Percentiles rank a stretch among this genome's conserved stretches.
Evolutionary conservation across 2,888 invertebrate species (phyloP).

Genomic region (Hipparchia semele): DNA sequence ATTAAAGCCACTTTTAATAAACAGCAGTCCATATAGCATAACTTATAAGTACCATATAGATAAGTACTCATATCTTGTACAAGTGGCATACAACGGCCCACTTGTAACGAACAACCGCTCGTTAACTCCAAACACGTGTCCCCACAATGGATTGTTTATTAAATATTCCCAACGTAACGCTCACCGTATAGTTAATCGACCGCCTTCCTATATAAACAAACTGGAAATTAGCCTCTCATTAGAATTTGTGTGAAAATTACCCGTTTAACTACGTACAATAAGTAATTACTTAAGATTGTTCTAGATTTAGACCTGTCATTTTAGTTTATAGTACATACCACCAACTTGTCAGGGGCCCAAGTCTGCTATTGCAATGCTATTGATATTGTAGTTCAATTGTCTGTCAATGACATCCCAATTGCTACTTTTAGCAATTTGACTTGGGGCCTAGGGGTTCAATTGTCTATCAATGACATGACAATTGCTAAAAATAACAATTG

Average conservation of each 20-base stretch:
- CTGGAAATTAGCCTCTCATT: conserved; percentile 2
- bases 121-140: conserved; percentile 35
- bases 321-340: too few species aligned
- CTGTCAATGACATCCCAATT: too few species aligned
- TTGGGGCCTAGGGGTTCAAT: too few species aligned
- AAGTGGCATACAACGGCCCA: conserved; percentile 3
- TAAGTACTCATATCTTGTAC: neutral
- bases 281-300: too few species aligned
- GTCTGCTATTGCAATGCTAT: too few species aligned
- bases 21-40: neutral
- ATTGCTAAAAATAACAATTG: too few species aligned
- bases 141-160: conserved; percentile 32
- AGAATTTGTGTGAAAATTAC: neutral
- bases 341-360: too few species aligned
- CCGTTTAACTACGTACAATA: neutral
- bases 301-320: too few species aligned
- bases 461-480: too few species aligned
- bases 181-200: conserved; percentile 18
- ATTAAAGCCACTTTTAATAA: neutral
- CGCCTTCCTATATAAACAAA: conserved; percentile 16
- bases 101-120: conserved; percentile 19
- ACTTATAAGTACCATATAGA: too few species aligned
- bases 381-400: too few species aligned
- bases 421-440: too few species aligned
- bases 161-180: conserved; percentile 26